Percentiles rank a stretch among this genome's conserved stretches.
Conservation (phyloP, 1,140 invertebrate species). For the Drosophila rhopaloa region DNA sequence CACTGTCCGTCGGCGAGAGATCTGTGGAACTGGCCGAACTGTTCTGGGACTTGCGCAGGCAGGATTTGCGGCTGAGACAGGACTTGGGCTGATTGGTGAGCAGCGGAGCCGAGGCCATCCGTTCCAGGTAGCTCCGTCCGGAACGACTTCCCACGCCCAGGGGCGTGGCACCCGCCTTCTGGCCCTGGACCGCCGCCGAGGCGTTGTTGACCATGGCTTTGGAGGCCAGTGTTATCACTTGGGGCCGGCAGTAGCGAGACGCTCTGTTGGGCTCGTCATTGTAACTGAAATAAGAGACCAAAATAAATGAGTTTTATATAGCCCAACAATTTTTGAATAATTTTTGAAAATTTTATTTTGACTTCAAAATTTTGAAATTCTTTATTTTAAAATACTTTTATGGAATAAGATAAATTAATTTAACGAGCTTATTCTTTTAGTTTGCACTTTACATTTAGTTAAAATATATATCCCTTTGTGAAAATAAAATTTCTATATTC, state of each 20-base stretch:
- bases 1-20: conserved; percentile 34
- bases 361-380: too few relatives aligned
- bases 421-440: not conserved
- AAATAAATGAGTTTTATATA: too few relatives aligned
- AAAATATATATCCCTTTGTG: not conserved
- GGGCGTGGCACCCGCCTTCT: conserved; percentile 59
- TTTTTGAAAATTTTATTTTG: too few relatives aligned
- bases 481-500: not conserved
- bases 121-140: conserved; percentile 73
- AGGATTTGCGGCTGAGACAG: conserved; percentile 80
- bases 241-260: conserved; percentile 79
- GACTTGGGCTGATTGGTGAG: conserved; percentile 71
- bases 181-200: conserved; percentile 53
- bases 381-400: too few relatives aligned
- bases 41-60: conserved; percentile 65
- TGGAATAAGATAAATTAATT: too few relatives aligned
- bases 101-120: conserved; percentile 72
- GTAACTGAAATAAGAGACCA: conserved; percentile 59
- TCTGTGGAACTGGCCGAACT: conserved; percentile 34
- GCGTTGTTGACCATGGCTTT: conserved; percentile 84
- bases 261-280: conserved; percentile 80
- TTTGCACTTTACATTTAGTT: not conserved
- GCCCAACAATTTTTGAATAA: too few relatives aligned
- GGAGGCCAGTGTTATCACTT: conserved; percentile 79
- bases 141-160: conserved; percentile 69